phyloP scores from a whole-genome alignment of 1,140 invertebrate species.

The Aphidius ervi region DNA sequence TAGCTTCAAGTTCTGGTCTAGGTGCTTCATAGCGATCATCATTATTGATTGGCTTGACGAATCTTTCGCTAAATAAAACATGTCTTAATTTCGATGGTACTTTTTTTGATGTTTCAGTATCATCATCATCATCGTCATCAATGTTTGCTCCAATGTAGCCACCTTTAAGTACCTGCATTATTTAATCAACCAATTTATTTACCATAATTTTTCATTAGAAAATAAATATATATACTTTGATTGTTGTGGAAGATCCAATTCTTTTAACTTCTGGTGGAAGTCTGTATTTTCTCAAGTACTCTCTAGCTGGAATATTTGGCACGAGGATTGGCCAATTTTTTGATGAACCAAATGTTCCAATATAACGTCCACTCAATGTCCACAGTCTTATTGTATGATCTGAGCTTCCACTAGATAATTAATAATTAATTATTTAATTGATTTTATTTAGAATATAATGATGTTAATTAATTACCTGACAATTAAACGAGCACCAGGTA shows the following conservation, averaged over 20 bases:
- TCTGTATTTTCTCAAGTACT: constrained; percentile 44
- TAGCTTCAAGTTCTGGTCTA: constrained; percentile 37
- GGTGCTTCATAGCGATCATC: constrained; percentile 47
- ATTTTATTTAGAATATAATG: too few relatives aligned
- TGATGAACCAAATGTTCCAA: constrained; percentile 65
- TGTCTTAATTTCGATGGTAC: constrained; percentile 36
- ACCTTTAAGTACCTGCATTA: constrained; percentile 32
- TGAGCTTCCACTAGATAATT: constrained; percentile 59
- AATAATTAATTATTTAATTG: constrained; percentile 6
- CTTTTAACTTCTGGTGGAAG: constrained; percentile 63
- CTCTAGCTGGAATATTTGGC: constrained; percentile 44
- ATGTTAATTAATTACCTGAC: constrained; percentile 51
- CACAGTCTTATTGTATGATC: constrained; percentile 69
- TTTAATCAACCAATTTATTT: too few relatives aligned
- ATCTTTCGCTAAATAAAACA: constrained; percentile 47
- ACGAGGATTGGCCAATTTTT: constrained; percentile 56
- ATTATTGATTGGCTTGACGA: constrained; percentile 49
- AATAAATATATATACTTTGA: constrained; percentile 38
- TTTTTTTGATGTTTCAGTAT: constrained; percentile 23
- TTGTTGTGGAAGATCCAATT: constrained; percentile 63
- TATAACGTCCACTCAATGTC: constrained; percentile 64
- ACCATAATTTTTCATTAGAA: neutral
- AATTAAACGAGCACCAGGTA: constrained; percentile 52
- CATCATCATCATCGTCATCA: constrained; percentile 20
- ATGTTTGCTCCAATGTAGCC: constrained; percentile 12